Evolutionary conservation across 1,140 invertebrate genomes (phyloP).

Genomic region (Idris sp.): DNA sequence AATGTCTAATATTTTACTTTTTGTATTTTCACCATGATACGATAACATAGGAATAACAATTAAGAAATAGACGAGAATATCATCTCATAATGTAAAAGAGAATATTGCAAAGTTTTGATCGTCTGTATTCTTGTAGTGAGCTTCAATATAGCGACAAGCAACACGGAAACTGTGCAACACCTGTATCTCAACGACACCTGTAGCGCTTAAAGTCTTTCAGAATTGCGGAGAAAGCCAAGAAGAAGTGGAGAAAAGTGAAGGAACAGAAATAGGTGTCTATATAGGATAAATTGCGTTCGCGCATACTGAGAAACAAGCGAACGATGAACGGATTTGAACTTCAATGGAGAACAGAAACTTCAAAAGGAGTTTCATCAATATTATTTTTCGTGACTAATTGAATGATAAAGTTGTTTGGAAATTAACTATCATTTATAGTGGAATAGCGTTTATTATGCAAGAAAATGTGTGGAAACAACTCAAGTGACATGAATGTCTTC

Average conservation of each 20-base stretch:
- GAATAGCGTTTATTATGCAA: conserved; percentile 17
- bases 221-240: conserved; percentile 52
- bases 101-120: conserved; percentile 51
- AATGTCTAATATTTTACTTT: too few species aligned
- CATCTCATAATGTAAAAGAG: conserved; percentile 42
- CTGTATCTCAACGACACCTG: conserved; percentile 75
- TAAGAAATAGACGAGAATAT: conserved; percentile 44
- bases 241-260: conserved; percentile 52
- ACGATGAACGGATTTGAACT: conserved; percentile 25
- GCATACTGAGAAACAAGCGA: conserved; percentile 27
- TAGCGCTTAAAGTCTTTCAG: conserved; percentile 65
- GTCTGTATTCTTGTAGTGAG: conserved; percentile 11
- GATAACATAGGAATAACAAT: conserved; percentile 29
- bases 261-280: conserved; percentile 62
- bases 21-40: too few species aligned
- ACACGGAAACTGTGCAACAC: conserved; percentile 63
- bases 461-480: neutral
- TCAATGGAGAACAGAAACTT: conserved; percentile 21
- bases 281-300: conserved; percentile 66
- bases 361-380: conserved; percentile 36
- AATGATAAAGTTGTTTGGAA: conserved; percentile 19
- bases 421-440: conserved; percentile 17
- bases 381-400: conserved; percentile 39
- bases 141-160: conserved; percentile 30
- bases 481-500: neutral